phyloP scores from a whole-genome alignment of 2,797 vertebrate species.

The Chaunax sp. region DNA sequence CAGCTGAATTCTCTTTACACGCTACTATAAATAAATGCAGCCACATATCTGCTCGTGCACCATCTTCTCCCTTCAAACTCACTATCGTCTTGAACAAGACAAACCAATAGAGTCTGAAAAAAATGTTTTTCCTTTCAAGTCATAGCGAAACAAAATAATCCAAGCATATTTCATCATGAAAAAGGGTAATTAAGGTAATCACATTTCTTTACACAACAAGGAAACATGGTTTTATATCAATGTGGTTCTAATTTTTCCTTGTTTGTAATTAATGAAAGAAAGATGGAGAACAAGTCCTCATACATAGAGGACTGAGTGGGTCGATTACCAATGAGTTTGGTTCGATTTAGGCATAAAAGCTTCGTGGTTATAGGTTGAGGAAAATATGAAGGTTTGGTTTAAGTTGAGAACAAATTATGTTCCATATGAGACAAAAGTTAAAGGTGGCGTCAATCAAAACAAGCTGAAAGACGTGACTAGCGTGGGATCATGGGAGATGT shows the following conservation, averaged over 20 bases:
- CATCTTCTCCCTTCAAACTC: constrained; percentile 34
- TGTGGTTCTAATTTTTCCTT: constrained; percentile 26
- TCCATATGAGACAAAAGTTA: too few relatives aligned
- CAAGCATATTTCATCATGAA: constrained; percentile 65
- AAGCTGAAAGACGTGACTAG: too few relatives aligned
- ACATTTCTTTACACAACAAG: constrained; percentile 53
- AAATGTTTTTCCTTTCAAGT: constrained; percentile 28
- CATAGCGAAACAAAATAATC: constrained; percentile 69
- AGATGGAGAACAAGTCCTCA: too few relatives aligned
- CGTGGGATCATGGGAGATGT: too few relatives aligned
- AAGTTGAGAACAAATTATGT: too few relatives aligned
- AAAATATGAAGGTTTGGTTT: too few relatives aligned
- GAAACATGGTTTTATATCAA: constrained; percentile 8
- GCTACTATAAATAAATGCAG: constrained; percentile 54
- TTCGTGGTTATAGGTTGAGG: too few relatives aligned
- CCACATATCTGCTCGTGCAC: constrained; percentile 17
- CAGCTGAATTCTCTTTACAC: constrained; percentile 36
- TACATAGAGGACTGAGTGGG: too few relatives aligned
- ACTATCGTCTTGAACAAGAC: constrained; percentile 22
- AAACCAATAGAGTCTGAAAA: constrained; percentile 45
- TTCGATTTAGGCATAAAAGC: too few relatives aligned
- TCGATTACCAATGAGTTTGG: too few relatives aligned
- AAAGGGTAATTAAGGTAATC: constrained; percentile 75
- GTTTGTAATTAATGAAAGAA: constrained; percentile 68
- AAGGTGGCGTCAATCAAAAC: too few relatives aligned